phyloP scores from a whole-genome alignment of 2,888 invertebrate genomes.

The Dichetophora obliterata region DNA sequence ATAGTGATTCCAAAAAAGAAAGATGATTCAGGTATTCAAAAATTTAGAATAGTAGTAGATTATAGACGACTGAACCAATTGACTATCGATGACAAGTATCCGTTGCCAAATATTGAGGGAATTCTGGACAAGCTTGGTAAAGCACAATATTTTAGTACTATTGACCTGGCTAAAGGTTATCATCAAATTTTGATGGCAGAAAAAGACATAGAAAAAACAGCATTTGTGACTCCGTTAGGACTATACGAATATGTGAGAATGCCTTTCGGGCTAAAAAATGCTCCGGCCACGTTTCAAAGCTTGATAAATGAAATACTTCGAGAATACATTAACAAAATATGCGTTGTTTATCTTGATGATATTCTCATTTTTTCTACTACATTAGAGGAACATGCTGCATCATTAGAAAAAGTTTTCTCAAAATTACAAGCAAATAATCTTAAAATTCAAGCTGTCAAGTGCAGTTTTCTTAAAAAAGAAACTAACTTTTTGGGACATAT shows the following conservation, averaged over 20 bases:
- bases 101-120: conserved; percentile 45
- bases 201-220: conserved; percentile 44
- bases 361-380: too few relatives aligned
- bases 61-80: conserved; percentile 46
- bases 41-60: conserved; percentile 45
- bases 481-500: too few relatives aligned
- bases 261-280: conserved; percentile 56
- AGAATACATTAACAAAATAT: conserved; percentile 16
- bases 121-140: conserved; percentile 34
- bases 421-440: too few relatives aligned
- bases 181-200: conserved; percentile 40
- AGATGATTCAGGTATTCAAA: conserved; percentile 42
- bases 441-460: too few relatives aligned
- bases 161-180: conserved; percentile 40
- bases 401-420: too few relatives aligned
- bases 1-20: conserved; percentile 43
- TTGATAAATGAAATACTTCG: conserved; percentile 29
- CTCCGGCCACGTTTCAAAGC: conserved; percentile 57
- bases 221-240: conserved; percentile 40
- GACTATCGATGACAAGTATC: conserved; percentile 44
- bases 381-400: too few relatives aligned
- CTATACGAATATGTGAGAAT: conserved; percentile 37
- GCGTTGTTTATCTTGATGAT: not conserved
- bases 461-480: too few relatives aligned
- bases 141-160: conserved; percentile 44